These are phyloP conservation scores for Centruroides sculpturatus DNA, from an alignment of 1,140 invertebrate genomes.

Conservation along the genomic window DNA sequence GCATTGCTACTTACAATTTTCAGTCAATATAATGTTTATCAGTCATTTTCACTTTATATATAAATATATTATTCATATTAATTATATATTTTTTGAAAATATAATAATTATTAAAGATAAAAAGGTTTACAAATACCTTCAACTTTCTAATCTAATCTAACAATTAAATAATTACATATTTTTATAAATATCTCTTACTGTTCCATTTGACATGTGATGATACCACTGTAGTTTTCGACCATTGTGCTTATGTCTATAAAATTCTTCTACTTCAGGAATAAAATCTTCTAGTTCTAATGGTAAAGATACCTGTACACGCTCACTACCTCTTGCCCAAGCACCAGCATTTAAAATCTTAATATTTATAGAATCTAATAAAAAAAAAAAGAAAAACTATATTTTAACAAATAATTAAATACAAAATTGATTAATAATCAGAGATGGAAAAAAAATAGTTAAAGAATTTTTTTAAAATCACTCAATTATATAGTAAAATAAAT, in stretches of 20 bases:
- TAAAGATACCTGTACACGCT: slow-evolving; percentile 85
- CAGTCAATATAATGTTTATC: no score
- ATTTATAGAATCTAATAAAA: slow-evolving; percentile 31
- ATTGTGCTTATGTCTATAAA: slow-evolving; percentile 65
- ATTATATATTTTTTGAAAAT: no score
- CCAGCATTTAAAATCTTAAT: slow-evolving; percentile 92
- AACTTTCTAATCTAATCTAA: no score
- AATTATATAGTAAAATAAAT: no score
- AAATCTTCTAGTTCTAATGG: slow-evolving; percentile 95
- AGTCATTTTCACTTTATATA: no score
- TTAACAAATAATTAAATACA: neutral
- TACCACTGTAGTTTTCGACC: slow-evolving; percentile 99
- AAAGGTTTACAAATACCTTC: no score
- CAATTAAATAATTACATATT: no score
- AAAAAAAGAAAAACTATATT: neutral
- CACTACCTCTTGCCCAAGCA: slow-evolving; percentile 89
- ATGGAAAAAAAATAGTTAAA: neutral
- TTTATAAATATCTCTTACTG: slow-evolving; percentile 34
- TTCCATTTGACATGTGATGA: slow-evolving; percentile 99
- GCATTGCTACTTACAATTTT: no score
- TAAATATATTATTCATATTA: no score
- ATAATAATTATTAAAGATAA: no score
- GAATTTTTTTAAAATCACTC: neutral
- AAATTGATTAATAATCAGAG: neutral
- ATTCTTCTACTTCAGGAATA: slow-evolving; percentile 79